Percentiles rank a stretch among this genome's conserved stretches.
These are phyloP conservation scores for Hipposideros larvatus DNA, from an alignment of 2,797 vertebrate species.

Conservation along the genomic window DNA sequence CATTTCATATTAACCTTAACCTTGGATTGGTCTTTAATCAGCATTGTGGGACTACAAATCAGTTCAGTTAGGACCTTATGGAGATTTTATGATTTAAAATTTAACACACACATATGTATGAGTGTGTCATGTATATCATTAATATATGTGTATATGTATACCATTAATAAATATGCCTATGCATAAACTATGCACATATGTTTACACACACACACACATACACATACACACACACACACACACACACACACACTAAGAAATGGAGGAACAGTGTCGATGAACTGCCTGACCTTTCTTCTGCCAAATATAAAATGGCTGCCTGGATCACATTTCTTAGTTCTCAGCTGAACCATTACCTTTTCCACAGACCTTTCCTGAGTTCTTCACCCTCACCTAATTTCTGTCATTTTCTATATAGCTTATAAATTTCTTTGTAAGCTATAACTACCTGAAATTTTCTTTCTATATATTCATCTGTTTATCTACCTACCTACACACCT, in stretches of 20 bases:
- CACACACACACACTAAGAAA: neutral
- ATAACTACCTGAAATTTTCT: neutral
- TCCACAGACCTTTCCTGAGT: neutral
- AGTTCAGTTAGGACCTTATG: neutral
- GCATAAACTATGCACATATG: neutral
- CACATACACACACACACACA: no score
- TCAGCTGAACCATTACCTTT: neutral
- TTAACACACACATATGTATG: neutral
- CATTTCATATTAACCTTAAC: neutral
- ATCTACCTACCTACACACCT: neutral
- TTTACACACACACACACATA: neutral
- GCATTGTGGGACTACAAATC: neutral
- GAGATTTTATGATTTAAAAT: neutral
- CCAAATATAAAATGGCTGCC: neutral
- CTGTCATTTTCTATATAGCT: neutral
- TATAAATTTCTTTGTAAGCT: neutral
- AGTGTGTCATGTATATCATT: neutral
- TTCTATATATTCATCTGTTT: neutral
- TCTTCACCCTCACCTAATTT: neutral
- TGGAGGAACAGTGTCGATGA: neutral
- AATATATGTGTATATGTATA: neutral
- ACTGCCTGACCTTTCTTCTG: neutral
- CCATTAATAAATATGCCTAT: neutral
- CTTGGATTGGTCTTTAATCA: neutral
- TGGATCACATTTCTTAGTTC: neutral